Conservation (phyloP, 1,140 invertebrate species). For the Melipona quadrifasciata region DNA sequence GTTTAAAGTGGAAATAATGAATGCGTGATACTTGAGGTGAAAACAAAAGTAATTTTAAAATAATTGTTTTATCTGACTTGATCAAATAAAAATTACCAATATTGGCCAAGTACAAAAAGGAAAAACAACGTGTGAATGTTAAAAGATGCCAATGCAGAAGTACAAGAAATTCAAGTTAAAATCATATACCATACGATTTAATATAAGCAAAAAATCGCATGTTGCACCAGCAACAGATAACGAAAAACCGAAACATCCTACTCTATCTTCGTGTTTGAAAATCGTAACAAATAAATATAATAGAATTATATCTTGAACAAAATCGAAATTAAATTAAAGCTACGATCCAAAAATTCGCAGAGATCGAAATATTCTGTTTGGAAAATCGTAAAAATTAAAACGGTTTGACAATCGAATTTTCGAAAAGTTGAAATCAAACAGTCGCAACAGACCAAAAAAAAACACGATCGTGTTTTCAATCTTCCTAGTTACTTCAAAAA, state of each 20-base stretch:
- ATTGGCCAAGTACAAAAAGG: not conserved
- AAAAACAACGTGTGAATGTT: not conserved
- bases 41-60: not conserved
- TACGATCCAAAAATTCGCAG: not conserved
- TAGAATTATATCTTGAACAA: not conserved
- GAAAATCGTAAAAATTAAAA: too few species aligned
- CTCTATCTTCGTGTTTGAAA: not conserved
- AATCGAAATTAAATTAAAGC: not conserved
- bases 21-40: not conserved
- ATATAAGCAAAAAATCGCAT: not conserved
- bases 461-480: too few species aligned
- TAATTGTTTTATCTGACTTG: not conserved
- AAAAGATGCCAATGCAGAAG: not conserved
- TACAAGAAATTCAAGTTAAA: not conserved
- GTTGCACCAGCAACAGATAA: not conserved
- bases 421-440: too few species aligned
- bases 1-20: not conserved
- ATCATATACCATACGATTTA: not conserved
- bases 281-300: not conserved
- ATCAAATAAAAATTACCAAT: not conserved
- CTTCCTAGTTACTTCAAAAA: not conserved
- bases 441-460: not conserved
- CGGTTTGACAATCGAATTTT: too few species aligned
- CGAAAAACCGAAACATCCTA: not conserved
- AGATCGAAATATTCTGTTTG: not conserved